Evolutionary conservation across 1,140 invertebrate genomes (phyloP), one percentile per base, ranked within the genome.

Genomic region (Nomia melanderi): DNA sequence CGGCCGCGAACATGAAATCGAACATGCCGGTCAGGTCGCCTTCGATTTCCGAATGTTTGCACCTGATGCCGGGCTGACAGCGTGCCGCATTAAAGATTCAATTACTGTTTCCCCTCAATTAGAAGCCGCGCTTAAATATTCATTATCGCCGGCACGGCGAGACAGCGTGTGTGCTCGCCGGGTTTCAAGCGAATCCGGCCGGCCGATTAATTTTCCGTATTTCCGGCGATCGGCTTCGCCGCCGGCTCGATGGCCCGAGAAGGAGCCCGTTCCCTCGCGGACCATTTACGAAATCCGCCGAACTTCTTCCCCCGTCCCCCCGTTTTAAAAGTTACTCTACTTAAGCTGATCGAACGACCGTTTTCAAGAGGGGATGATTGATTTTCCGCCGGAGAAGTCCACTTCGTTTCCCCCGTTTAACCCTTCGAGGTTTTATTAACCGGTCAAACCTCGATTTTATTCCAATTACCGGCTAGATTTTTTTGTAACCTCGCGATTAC

Each of bases 91-190:
- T 73, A 63, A 73, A 73, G 59, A 74, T 74, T 74, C 33, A 54
- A 74, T 74, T 56, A 56, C 71, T 11, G n/a, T 56, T 65, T 74
- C 47, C 60, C 14, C 2, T 25, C 71, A 41, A 74, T 74, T 74
- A 64, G 25, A 74, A 41, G 39, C 31, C 29, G 14, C 33, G 59
- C 53, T 73, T 53, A 56, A 74, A 74, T 74, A 74, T 65, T 65
- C 60, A 39, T 53, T 8, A 2, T 11, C 14, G 7, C 12, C 1
- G 12, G 3, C 0, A 1, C 17, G 8, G 8, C 14, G 33, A 2
- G 12, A 25, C 11, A 8, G 44, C 8, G 53, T 8, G 14, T 17
- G 14, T n/a, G 67, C 17, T 59, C 67, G 14, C 7, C 25, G 20
- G 3, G 8, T 27, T 41, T 9, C 25, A 23, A 57, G n/a, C 2